phyloP scores from a whole-genome alignment of 2,797 vertebrate genomes.

The Sebastes diploproa region DNA sequence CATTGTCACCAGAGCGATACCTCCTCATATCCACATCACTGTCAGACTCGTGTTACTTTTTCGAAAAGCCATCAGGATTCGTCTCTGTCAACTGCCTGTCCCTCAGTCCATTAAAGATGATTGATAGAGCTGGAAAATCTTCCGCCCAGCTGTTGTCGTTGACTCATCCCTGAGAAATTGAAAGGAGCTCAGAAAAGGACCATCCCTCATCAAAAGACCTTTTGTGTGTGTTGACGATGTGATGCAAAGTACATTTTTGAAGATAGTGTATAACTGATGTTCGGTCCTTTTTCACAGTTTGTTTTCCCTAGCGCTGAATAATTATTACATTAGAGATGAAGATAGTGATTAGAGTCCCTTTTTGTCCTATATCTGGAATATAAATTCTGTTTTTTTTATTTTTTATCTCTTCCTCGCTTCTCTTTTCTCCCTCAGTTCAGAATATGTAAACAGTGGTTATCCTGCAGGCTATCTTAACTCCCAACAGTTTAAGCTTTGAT shows the following conservation, averaged over 20 bases:
- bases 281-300: neutral
- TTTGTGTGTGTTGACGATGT: conserved; percentile 64
- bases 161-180: conserved; percentile 73
- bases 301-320: conserved; percentile 26
- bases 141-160: conserved; percentile 82
- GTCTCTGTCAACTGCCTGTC: conserved; percentile 82
- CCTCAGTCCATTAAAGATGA: conserved; percentile 86
- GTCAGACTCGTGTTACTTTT: conserved; percentile 81
- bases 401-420: neutral
- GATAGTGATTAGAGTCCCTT: conserved; percentile 38
- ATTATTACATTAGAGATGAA: conserved; percentile 52
- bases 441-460: conserved; percentile 19
- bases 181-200: conserved; percentile 66
- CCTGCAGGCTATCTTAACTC: conserved; percentile 20
- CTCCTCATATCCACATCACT: conserved; percentile 71
- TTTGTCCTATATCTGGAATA: conserved; percentile 27
- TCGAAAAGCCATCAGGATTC: conserved; percentile 80
- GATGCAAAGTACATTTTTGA: conserved; percentile 45
- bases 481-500: conserved; percentile 26
- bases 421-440: conserved; percentile 11
- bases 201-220: conserved; percentile 72
- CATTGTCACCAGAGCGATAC: conserved; percentile 63
- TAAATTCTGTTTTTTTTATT: conserved; percentile 3
- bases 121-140: conserved; percentile 79
- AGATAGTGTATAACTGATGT: conserved; percentile 42